Conservation (phyloP, 1,140 invertebrate species). For the Drosophila melanica region DNA sequence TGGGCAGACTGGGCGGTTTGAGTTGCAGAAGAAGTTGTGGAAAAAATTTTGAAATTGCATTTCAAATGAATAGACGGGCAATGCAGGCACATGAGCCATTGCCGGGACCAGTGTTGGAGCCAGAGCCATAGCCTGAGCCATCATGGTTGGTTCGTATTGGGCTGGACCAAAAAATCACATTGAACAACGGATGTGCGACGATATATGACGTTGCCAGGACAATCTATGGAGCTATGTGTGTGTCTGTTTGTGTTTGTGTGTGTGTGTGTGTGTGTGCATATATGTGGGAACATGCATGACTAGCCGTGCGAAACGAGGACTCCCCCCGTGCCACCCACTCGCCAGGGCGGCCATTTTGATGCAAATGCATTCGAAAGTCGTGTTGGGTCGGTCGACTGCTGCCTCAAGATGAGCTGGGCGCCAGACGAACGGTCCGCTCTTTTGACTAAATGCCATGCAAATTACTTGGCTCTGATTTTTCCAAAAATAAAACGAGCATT, state of each 20-base stretch:
- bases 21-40: conserved; percentile 63
- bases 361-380: conserved; percentile 72
- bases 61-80: conserved; percentile 73
- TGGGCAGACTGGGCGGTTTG: conserved; percentile 22
- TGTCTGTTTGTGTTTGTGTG: conserved; percentile 19
- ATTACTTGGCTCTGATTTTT: conserved; percentile 58
- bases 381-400: conserved; percentile 27
- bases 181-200: conserved; percentile 75
- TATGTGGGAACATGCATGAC: conserved; percentile 63
- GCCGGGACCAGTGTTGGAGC: conserved; percentile 3
- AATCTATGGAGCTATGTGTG: conserved; percentile 18
- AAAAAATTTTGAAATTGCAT: conserved; percentile 82
- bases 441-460: conserved; percentile 71
- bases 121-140: conserved; percentile 6
- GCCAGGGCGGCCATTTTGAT: conserved; percentile 58
- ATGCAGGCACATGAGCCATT: conserved; percentile 10
- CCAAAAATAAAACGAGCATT: conserved; percentile 25
- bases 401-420: conserved; percentile 27
- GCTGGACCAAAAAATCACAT: conserved; percentile 61
- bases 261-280: conserved; percentile 14
- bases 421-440: conserved; percentile 2
- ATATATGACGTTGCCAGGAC: conserved; percentile 64
- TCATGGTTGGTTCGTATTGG: conserved; percentile 48
- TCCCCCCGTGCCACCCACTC: conserved; percentile 5
- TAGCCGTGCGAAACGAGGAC: conserved; percentile 49